phyloP scores from a whole-genome alignment of 2,888 invertebrate species.

The Drosophila pegasa region DNA sequence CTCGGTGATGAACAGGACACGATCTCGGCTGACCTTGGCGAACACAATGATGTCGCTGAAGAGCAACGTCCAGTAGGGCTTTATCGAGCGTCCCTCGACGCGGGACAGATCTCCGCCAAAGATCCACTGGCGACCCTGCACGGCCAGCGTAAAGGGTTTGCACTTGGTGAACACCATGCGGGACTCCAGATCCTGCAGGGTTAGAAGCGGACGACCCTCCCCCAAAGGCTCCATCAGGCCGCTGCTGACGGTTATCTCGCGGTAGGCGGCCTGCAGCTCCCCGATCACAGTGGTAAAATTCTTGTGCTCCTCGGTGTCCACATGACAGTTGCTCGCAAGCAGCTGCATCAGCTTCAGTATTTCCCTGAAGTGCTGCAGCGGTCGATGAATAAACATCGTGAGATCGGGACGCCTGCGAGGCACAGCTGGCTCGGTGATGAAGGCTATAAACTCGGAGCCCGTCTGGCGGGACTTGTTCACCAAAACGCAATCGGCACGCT shows the following conservation, averaged over 20 bases:
- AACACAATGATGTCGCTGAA: constrained; percentile 94
- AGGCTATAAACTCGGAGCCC: constrained; percentile 91
- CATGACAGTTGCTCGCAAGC: constrained; percentile 85
- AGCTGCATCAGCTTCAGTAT: constrained; percentile 87
- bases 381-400: constrained; percentile 93
- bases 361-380: constrained; percentile 92
- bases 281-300: constrained; percentile 84
- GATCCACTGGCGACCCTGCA: constrained; percentile 94
- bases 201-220: constrained; percentile 92
- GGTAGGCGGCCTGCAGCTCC: constrained; percentile 88
- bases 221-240: constrained; percentile 94
- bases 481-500: constrained; percentile 93
- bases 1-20: constrained; percentile 94
- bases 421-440: constrained; percentile 92
- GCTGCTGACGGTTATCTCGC: constrained; percentile 93
- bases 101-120: constrained; percentile 94
- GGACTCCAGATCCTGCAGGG: constrained; percentile 93
- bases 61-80: constrained; percentile 94
- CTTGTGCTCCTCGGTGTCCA: constrained; percentile 85
- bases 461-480: constrained; percentile 91
- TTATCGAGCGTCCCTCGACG: constrained; percentile 92
- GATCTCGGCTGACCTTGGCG: constrained; percentile 93
- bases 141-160: constrained; percentile 94
- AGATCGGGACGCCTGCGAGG: constrained; percentile 93
- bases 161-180: constrained; percentile 95